Conservation (phyloP, 2,888 invertebrate genomes). For the Listrodromus nycthemerus region DNA sequence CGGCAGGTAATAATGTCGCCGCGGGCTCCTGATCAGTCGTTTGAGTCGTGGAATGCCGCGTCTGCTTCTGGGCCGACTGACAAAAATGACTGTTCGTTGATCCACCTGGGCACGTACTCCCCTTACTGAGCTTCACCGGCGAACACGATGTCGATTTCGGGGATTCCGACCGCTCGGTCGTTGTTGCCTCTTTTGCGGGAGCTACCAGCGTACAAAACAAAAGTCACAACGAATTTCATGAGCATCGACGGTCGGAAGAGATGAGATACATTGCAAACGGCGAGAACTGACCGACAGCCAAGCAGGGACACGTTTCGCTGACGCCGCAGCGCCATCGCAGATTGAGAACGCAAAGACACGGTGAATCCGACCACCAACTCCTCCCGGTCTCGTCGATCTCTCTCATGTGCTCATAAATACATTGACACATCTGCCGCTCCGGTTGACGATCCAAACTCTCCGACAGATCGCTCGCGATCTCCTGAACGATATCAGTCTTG, state of each 20-base stretch:
- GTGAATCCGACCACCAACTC: conserved; percentile 76
- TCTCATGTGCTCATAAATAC: conserved; percentile 77
- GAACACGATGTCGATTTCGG: conserved; percentile 47
- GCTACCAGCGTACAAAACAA: conserved; percentile 5
- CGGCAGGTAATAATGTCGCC: neutral
- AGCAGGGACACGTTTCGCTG: conserved; percentile 75
- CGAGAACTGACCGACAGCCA: conserved; percentile 62
- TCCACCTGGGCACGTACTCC: neutral
- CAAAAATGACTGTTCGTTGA: conserved; percentile 2
- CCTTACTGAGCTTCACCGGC: neutral
- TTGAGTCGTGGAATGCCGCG: conserved; percentile 82
- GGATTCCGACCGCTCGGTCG: conserved; percentile 57
- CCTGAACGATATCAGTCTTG: conserved; percentile 58
- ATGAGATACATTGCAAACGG: neutral
- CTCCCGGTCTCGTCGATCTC: conserved; percentile 76
- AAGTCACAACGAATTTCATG: neutral
- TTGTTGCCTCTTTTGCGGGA: conserved; percentile 34
- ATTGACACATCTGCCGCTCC: conserved; percentile 75
- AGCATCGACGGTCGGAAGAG: neutral
- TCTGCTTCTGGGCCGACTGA: conserved; percentile 77
- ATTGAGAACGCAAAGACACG: conserved; percentile 79
- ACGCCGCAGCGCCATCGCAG: conserved; percentile 75
- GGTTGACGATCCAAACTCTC: conserved; percentile 60
- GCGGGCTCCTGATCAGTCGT: conserved; percentile 67
- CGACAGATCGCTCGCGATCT: conserved; percentile 58